Percentiles rank a stretch among this genome's conserved stretches.
phyloP scores from a whole-genome alignment of 2,113 vertebrate species.

The Pseudorasbora parva region DNA sequence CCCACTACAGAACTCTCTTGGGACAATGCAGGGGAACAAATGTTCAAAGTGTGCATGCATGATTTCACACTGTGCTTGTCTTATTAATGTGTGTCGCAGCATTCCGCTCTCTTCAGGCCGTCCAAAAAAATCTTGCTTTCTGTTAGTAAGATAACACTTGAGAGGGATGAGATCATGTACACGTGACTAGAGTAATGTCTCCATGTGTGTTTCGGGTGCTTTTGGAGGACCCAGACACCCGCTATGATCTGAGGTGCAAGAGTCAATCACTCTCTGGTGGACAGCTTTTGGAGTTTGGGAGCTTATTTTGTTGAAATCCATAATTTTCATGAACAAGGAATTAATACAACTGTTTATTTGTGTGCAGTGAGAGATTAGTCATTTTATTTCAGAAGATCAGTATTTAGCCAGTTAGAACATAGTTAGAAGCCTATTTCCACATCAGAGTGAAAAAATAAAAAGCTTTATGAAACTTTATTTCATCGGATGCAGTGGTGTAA shows the following conservation, averaged over 20 bases:
- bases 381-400: background rate
- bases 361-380: background rate
- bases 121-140: conserved; percentile 7
- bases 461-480: background rate
- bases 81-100: conserved; percentile 9
- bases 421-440: too few species aligned
- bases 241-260: background rate
- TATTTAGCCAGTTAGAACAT: background rate
- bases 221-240: background rate
- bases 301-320: background rate
- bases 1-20: conserved; percentile 23
- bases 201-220: background rate
- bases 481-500: too few species aligned
- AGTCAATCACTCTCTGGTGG: background rate
- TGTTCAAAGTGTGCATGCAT: conserved; percentile 27
- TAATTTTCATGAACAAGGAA: background rate
- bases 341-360: background rate
- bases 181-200: conserved; percentile 20
- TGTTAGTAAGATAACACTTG: conserved; percentile 43
- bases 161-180: conserved; percentile 23
- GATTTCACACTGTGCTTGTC: background rate
- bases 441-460: background rate
- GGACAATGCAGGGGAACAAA: conserved; percentile 24
- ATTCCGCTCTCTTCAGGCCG: conserved; percentile 39
- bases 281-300: background rate